Evolutionary conservation across 2,888 invertebrate genomes (phyloP).

Genomic region (Eumacrocentrus americanus): DNA sequence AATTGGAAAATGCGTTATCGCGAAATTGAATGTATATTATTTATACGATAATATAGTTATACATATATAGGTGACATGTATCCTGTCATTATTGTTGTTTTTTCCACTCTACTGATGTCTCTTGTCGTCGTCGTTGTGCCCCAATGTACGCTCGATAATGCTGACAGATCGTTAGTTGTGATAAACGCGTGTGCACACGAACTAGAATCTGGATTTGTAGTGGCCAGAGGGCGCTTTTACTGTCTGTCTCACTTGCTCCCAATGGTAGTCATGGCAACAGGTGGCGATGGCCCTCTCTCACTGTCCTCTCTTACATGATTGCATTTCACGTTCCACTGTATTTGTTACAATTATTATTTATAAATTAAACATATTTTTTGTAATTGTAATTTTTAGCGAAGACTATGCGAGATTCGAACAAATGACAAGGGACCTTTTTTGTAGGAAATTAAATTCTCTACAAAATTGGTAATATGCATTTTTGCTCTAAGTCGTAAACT

Average conservation of each 20-base stretch:
- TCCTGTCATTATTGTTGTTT: neutral
- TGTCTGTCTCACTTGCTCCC: too few species aligned
- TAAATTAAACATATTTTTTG: too few species aligned
- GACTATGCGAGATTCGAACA: too few species aligned
- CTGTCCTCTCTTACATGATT: slow-evolving; percentile 1
- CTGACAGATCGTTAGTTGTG: slow-evolving; percentile 7
- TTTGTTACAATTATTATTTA: neutral
- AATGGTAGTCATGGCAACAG: slow-evolving; percentile 13
- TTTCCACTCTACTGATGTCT: neutral
- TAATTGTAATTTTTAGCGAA: too few species aligned
- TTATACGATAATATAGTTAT: too few species aligned
- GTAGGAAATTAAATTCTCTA: too few species aligned
- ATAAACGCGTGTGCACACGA: neutral
- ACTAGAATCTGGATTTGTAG: neutral
- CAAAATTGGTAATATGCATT: too few species aligned
- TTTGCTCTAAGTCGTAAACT: too few species aligned
- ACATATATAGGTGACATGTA: neutral
- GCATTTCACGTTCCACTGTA: neutral
- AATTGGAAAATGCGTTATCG: slow-evolving; percentile 1
- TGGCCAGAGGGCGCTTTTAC: neutral
- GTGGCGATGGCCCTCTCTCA: neutral
- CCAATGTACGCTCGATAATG: neutral
- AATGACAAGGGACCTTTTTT: too few species aligned
- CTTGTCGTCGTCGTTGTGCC: neutral
- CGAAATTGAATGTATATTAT: slow-evolving; percentile 6